A percentile compares a stretch with the other conserved stretches of the same genome.
These are phyloP conservation scores for Ctenosaura bakeri DNA, from an alignment of 2,797 vertebrate species.

Conservation along the genomic window DNA sequence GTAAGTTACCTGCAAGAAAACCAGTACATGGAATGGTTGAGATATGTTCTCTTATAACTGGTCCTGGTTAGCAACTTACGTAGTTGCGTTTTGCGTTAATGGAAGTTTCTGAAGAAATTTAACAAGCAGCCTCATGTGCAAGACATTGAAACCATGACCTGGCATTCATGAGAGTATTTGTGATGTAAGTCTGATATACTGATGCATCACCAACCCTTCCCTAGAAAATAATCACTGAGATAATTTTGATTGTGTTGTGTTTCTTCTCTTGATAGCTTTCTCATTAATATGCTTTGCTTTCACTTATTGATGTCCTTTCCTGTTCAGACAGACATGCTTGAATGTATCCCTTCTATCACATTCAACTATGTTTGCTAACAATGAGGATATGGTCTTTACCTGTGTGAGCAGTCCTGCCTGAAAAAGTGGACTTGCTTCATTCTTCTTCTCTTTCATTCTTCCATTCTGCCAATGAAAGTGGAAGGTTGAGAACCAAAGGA, in stretches of 20 bases:
- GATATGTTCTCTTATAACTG: no score
- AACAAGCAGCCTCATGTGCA: no score
- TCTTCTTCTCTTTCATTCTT: conserved; percentile 14
- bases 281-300: background rate
- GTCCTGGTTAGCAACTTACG: no score
- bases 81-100: no score
- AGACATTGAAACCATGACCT: no score
- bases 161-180: background rate
- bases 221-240: background rate
- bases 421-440: conserved; percentile 50
- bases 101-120: no score
- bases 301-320: background rate
- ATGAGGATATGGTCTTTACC: conserved; percentile 45
- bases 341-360: background rate
- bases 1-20: no score
- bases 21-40: no score
- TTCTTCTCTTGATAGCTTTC: conserved; percentile 6
- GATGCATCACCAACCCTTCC: background rate
- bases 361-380: conserved; percentile 51
- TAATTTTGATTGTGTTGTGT: background rate
- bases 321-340: background rate
- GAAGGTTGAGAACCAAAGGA: background rate
- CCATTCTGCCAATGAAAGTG: conserved; percentile 15
- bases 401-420: conserved; percentile 40
- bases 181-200: background rate